phyloP scores from a whole-genome alignment of 2,113 vertebrate genomes.

The Ancistrus triradiatus region DNA sequence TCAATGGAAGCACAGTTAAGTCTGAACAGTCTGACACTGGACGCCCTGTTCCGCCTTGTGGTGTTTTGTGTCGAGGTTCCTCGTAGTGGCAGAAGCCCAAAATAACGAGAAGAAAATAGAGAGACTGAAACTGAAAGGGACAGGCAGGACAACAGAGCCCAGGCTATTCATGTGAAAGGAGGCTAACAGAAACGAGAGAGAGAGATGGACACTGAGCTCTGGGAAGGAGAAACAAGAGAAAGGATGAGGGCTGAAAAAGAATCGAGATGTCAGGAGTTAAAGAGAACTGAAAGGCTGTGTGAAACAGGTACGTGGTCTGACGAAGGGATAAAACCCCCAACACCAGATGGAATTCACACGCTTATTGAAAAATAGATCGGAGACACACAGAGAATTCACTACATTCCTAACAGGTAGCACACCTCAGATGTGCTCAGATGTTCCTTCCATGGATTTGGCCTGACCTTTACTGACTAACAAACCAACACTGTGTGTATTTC shows the following conservation, averaged over 20 bases:
- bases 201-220: neutral
- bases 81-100: conserved; percentile 15
- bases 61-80: conserved; percentile 9
- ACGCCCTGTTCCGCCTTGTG: no score
- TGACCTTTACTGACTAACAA: no score
- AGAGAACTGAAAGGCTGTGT: conserved; percentile 16
- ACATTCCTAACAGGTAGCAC: no score
- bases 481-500: no score
- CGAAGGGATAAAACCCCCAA: conserved; percentile 28
- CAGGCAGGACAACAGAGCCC: neutral
- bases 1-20: no score
- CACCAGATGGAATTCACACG: conserved; percentile 46
- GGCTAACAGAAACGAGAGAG: neutral
- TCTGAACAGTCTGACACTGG: no score
- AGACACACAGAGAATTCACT: neutral
- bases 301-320: conserved; percentile 26
- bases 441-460: no score
- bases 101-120: conserved; percentile 17
- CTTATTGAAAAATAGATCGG: conserved; percentile 39
- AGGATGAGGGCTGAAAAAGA: neutral
- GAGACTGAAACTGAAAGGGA: conserved; percentile 10
- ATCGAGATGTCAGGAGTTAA: neutral
- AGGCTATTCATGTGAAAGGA: conserved; percentile 4
- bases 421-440: no score
- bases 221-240: neutral